Evolutionary conservation across 2,797 vertebrate species (phyloP).

Genomic region (Danio kyathit): DNA sequence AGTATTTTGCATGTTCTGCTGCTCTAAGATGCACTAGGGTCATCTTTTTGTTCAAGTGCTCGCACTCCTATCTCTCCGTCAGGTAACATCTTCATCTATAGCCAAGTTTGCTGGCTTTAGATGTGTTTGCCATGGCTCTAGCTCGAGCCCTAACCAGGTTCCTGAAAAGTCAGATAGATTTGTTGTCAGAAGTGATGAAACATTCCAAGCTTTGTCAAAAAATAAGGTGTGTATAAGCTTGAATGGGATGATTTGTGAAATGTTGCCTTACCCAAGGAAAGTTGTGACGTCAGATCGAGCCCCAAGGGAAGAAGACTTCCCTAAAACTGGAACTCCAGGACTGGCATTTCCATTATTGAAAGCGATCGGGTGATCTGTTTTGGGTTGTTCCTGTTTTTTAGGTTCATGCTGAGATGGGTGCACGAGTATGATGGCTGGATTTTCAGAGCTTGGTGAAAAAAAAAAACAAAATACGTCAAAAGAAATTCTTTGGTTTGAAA

Average conservation of each 20-base stretch:
- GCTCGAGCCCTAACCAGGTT: conserved; percentile 54
- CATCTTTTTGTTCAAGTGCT: conserved; percentile 75
- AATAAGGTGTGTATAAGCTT: conserved; percentile 15
- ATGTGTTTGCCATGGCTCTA: conserved; percentile 40
- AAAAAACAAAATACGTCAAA: neutral
- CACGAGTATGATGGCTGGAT: conserved; percentile 29
- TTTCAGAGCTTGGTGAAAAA: conserved; percentile 49
- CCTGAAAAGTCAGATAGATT: conserved; percentile 61
- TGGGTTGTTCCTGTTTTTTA: conserved; percentile 18
- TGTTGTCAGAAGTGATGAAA: neutral
- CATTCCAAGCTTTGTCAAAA: neutral
- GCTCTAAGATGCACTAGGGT: conserved; percentile 56
- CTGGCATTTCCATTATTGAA: neutral
- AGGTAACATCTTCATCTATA: conserved; percentile 55
- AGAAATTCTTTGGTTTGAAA: neutral
- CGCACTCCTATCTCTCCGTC: conserved; percentile 52
- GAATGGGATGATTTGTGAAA: neutral
- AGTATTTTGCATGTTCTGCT: conserved; percentile 46
- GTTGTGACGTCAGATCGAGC: conserved; percentile 38
- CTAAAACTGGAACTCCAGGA: conserved; percentile 15
- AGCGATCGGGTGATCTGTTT: neutral
- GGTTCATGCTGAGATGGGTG: conserved; percentile 25
- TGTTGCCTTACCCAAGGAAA: conserved; percentile 55
- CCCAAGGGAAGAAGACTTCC: conserved; percentile 1
- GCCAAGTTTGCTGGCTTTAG: conserved; percentile 20